Evolutionary conservation across 2,888 invertebrate genomes (phyloP), one percentile per base, ranked within the genome.

Genomic region (Acanthosoma haemorrhoidale): DNA sequence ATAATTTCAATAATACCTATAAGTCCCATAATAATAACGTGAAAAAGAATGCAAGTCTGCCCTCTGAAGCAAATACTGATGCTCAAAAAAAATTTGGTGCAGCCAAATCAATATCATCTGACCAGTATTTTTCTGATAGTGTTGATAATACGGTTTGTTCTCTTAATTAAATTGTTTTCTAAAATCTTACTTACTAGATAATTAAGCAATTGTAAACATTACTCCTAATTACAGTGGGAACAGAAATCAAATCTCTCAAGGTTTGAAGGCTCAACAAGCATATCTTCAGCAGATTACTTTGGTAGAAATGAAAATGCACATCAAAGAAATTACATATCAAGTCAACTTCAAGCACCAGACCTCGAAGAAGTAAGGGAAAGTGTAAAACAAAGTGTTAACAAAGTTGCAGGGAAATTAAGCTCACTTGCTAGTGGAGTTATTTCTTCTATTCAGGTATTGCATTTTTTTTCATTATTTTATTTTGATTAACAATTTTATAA

Each of bases 101-200:
- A 76, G 96, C 98, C 3, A 99, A 99, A 81, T 92, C 96, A 13
- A 99, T 99, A 78, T 97, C 97, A 71, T 98, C 98, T 0, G 95
- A 96, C 78, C 96, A 96, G 83, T 97, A 88, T 84, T 98, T 98
- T 80, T 91, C 91, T 6, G 91, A 90, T 76, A 79, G 80, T 70
- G 82, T 84, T 77, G 86, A 86, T 75, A 82, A 83, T 74, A 82
- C 76, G 78, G 79, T 77, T 64, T 67, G 70, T 72, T 71, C 18
- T 51, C 69, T 43, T 34, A 60, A 13, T 39, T 29, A 15, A 11
- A 25, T 36, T 41, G 58, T 69, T 70, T 64, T 58, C 5, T 21
- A 36, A 16, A 15, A 32, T 60, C 21, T 71, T 31, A 38, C 21
- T 71, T 25, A 25, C 16, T 51, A 2, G 13, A 25, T 18, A 21